Percentiles rank a stretch among this genome's conserved stretches.
phyloP scores from a whole-genome alignment of 2,888 invertebrate species.

The Thymelicus lineola region DNA sequence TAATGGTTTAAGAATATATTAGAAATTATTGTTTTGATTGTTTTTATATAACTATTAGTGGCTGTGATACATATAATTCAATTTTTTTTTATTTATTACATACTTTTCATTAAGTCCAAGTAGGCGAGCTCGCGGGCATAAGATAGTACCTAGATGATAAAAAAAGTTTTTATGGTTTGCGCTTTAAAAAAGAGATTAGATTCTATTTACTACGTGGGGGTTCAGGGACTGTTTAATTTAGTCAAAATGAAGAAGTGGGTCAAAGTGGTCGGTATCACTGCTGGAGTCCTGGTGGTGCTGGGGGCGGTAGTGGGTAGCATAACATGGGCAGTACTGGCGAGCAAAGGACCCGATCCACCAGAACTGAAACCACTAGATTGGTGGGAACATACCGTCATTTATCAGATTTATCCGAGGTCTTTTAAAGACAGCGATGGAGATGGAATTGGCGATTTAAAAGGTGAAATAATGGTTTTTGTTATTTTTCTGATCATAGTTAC shows the following conservation, averaged over 20 bases:
- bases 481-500: no score
- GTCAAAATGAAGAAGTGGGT: conserved; percentile 30
- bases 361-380: conserved; percentile 85
- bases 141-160: neutral
- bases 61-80: no score
- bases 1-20: no score
- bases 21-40: no score
- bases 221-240: neutral
- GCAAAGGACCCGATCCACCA: conserved; percentile 51
- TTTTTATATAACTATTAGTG: no score
- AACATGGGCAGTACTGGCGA: conserved; percentile 67
- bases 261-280: conserved; percentile 19
- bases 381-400: conserved; percentile 93
- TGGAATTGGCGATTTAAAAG: conserved; percentile 93
- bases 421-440: conserved; percentile 93
- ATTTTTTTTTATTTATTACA: no score
- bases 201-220: neutral
- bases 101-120: no score
- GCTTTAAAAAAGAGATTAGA: conserved; percentile 3
- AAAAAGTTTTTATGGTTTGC: neutral
- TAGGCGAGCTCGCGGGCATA: no score
- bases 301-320: conserved; percentile 54
- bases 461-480: conserved; percentile 59
- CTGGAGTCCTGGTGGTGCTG: conserved; percentile 9
- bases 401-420: conserved; percentile 94